Base-by-base conservation (phyloP, 2,797 vertebrate species). In the Siniperca scherzeri region DNA sequence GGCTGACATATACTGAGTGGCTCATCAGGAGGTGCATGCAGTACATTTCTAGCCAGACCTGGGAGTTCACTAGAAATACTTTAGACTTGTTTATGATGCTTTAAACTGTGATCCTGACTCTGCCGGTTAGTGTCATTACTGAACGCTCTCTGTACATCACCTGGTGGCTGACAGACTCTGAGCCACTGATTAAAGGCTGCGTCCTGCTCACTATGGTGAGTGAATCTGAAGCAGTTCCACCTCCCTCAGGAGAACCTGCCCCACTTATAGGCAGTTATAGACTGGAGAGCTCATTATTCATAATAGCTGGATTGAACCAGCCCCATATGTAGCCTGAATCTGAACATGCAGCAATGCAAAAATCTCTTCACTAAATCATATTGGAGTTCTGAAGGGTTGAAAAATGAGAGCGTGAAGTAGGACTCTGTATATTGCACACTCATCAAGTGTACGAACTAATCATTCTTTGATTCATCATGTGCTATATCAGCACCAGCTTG, bases 241-340 rank as follows among this genome's bases (percentile, higher is more conserved):
- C 38, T 70, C 80, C 62, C 82, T 81, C 69, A 38, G 82, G 75
- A 81, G 64, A 81, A 77, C 73, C 70, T 74, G 77, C 30, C 84
- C 82, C 79, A 87, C 91, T 91, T 88, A 87, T 71, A 78, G 53
- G 13, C 74, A 85, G 75, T 89, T 87, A 83, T 75, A 81, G 73
- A 89, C 81, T 75, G 38, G 61, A 72, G 74, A 75, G 86, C 81
- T 90, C 91, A 93, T 95, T 91, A 91, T 85, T 94, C 86, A 93
- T 79, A 48, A 86, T 81, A 87, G 81, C 87, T 81, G 74, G 76
- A 88, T 66, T 84, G 81, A 89, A 84, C 44, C 61, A 69, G 81
- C 40, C 22, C 82, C 78, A 85, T 80, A 86, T 87, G 81, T 80
- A 66, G 70, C 70, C 59, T 79, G 72, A 71, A 84, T 81, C 25